Percentiles rank a stretch among this genome's conserved stretches.
Evolutionary conservation across 2,113 vertebrate species (phyloP).

Genomic region (Mormyrus lacerda): DNA sequence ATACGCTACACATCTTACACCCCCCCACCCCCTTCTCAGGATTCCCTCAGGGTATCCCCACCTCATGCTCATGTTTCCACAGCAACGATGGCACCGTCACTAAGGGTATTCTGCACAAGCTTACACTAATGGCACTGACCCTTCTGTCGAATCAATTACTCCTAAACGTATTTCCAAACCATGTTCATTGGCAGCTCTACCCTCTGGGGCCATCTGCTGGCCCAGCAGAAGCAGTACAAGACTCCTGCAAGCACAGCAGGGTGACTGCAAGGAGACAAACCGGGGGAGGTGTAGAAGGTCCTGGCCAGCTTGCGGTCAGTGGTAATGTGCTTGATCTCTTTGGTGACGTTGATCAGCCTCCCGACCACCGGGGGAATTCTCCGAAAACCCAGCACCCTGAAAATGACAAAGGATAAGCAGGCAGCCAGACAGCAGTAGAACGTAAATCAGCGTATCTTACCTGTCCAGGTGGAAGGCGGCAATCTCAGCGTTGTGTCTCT

Average conservation of each 20-base stretch:
- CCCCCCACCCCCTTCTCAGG: not conserved
- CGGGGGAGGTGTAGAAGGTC: constrained; percentile 76
- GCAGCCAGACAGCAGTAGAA: not conserved
- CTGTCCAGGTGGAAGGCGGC: constrained; percentile 77
- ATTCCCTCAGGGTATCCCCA: not conserved
- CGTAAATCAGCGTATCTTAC: constrained; percentile 50
- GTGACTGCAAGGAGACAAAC: constrained; percentile 34
- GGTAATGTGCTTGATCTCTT: constrained; percentile 71
- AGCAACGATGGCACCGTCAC: not conserved
- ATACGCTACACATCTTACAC: not conserved
- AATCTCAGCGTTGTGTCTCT: constrained; percentile 77
- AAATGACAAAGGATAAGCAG: not conserved
- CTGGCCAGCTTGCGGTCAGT: constrained; percentile 67
- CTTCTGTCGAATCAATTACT: not conserved
- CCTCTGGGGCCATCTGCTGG: not conserved
- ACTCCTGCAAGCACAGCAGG: not conserved
- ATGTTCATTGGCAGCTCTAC: not conserved
- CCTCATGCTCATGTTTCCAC: not conserved
- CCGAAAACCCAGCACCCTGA: constrained; percentile 71
- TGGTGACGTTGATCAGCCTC: constrained; percentile 64
- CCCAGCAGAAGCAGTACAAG: not conserved
- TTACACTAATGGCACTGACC: not conserved
- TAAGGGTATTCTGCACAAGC: not conserved
- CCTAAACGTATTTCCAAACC: not conserved
- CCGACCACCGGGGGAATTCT: constrained; percentile 68